Conservation (phyloP, 2,888 invertebrate genomes). For the Ormyrus labotus region DNA sequence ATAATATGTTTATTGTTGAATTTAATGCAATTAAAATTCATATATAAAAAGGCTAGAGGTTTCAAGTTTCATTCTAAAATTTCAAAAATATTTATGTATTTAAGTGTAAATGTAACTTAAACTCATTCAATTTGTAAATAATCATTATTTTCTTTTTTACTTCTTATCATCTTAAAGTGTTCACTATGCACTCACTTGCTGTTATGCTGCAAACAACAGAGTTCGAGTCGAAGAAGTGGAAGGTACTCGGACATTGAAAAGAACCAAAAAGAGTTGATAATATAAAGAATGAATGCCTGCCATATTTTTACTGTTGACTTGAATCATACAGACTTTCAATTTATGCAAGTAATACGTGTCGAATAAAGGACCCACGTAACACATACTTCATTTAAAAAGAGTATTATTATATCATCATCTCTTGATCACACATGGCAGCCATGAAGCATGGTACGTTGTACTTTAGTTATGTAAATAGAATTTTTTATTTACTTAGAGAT, state of each 20-base stretch:
- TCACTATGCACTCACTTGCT: conserved; percentile 72
- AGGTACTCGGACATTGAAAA: conserved; percentile 68
- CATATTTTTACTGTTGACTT: conserved; percentile 70
- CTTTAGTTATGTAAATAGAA: conserved; percentile 45
- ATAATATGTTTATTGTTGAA: too few species aligned
- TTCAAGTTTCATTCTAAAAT: neutral
- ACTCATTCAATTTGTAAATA: conserved; percentile 24
- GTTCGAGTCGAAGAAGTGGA: conserved; percentile 71
- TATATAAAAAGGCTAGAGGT: too few species aligned
- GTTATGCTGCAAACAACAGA: conserved; percentile 71
- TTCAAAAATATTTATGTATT: neutral
- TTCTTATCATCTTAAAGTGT: conserved; percentile 68
- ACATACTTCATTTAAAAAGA: conserved; percentile 66
- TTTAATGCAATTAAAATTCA: too few species aligned
- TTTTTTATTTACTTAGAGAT: conserved; percentile 32
- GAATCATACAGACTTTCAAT: conserved; percentile 72
- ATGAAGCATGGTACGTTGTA: conserved; percentile 77
- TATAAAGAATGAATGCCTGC: conserved; percentile 74
- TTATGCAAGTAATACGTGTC: conserved; percentile 69
- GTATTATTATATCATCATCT: conserved; percentile 60
- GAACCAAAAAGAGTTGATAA: conserved; percentile 60
- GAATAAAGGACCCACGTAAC: conserved; percentile 70
- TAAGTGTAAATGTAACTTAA: too few species aligned
- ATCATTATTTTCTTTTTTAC: conserved; percentile 61
- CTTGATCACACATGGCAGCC: conserved; percentile 77